Conservation (phyloP, 2,888 invertebrate genomes). For the Lissonota sp. region DNA sequence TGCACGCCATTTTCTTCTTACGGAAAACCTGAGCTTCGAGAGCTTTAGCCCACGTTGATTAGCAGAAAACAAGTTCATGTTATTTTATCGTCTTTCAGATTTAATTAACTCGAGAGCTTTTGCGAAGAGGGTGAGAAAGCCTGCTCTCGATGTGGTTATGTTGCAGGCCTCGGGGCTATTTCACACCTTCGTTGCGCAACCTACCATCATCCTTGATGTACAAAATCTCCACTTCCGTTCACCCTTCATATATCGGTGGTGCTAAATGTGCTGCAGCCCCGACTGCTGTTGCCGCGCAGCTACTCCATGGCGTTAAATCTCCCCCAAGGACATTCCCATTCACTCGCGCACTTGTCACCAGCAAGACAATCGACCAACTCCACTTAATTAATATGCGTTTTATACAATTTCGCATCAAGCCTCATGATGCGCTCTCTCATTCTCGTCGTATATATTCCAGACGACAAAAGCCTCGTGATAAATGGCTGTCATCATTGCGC, state of each 20-base stretch:
- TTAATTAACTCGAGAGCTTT: constrained; percentile 70
- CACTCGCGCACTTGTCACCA: constrained; percentile 20
- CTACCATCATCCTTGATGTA: constrained; percentile 4
- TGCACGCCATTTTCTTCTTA: neutral
- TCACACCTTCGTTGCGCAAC: constrained; percentile 49
- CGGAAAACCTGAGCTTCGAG: constrained; percentile 16
- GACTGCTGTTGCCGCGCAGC: neutral
- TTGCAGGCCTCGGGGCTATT: constrained; percentile 57
- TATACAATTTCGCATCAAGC: constrained; percentile 52
- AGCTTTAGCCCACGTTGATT: constrained; percentile 60
- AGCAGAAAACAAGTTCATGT: constrained; percentile 70
- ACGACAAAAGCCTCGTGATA: constrained; percentile 23
- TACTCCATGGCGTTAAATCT: constrained; percentile 21
- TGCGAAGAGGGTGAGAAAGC: neutral
- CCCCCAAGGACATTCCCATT: constrained; percentile 7
- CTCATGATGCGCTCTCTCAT: neutral
- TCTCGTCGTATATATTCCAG: constrained; percentile 7
- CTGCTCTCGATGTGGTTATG: constrained; percentile 50
- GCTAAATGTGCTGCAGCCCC: constrained; percentile 4
- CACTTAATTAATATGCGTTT: constrained; percentile 62
- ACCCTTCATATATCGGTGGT: neutral
- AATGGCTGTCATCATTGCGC: constrained; percentile 1
- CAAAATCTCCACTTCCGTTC: constrained; percentile 22
- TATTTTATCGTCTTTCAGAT: constrained; percentile 69
- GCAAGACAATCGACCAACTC: constrained; percentile 50